Conservation (phyloP, 2,113 vertebrate species). For the Gobiocypris rarus region DNA sequence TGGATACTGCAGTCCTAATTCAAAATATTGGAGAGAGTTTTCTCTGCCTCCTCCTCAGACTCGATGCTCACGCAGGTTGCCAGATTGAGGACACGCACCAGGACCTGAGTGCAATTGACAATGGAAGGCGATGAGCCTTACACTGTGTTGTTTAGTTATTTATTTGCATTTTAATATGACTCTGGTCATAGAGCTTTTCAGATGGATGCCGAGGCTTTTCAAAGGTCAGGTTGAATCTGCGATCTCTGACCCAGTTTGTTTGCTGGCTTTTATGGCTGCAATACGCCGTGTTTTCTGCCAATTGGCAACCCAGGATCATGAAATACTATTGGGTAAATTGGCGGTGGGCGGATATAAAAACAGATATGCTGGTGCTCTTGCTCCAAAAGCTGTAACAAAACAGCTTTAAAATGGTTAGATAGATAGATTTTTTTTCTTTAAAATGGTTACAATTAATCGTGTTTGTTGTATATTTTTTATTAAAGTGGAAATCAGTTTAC, state of each 20-base stretch:
- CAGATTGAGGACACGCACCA: neutral
- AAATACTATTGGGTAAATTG: too few relatives aligned
- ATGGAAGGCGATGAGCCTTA: neutral
- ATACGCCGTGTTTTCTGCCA: too few relatives aligned
- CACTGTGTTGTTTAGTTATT: neutral
- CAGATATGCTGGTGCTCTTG: too few relatives aligned
- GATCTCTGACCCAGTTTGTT: neutral
- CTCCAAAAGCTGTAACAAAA: too few relatives aligned
- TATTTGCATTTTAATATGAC: neutral
- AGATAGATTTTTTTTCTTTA: too few relatives aligned
- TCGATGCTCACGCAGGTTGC: neutral
- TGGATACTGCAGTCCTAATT: too few relatives aligned
- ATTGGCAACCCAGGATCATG: too few relatives aligned
- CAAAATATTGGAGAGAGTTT: neutral
- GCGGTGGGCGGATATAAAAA: too few relatives aligned
- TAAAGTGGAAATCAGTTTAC: too few relatives aligned
- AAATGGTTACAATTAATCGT: too few relatives aligned
- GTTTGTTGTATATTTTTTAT: too few relatives aligned
- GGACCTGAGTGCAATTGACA: neutral
- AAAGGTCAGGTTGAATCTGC: neutral
- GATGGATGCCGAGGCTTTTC: neutral
- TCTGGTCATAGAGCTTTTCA: neutral
- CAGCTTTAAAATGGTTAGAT: too few relatives aligned
- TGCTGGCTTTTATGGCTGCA: neutral
- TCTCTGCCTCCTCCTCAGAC: neutral